Evolutionary conservation across 2,113 vertebrate genomes (phyloP), one percentile per base, ranked within the genome.

Genomic region (Osmerus mordax): DNA sequence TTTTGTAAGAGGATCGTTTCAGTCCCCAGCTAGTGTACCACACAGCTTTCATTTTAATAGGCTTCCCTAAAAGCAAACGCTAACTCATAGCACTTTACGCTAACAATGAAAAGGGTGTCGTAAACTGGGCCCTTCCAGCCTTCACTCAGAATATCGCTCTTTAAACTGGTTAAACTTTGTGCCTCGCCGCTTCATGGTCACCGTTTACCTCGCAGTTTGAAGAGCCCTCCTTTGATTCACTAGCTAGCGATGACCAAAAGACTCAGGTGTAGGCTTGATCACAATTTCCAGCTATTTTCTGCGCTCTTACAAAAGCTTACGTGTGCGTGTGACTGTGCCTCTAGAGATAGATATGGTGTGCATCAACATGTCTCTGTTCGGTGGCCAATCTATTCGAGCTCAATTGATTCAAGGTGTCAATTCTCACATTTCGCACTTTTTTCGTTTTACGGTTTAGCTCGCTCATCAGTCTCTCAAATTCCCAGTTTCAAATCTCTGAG

Each of bases 291-390:
- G n/a, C 32, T 32, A n/a, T 7, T 58, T 13, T 66, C 32, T 69
- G 25, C 36, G 67, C 36, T 36, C 32, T 7, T 36, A 36, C 32
- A 12, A 65, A 16, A 18, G 11, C 18, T n/a, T 70, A 8, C n/a
- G 13, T 36, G 29, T 53, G 19, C 69, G 41, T 56, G 29, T 16
- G 18, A 62, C 47, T 55, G 47, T 55, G 52, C 29, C 16, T 69
- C 25, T 5, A 36, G 61, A 71, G 66, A 67, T 81, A 63, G 15
- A 52, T 65, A 4, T 73, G 9, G 63, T 52, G 19, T 14, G 41
- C 36, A 36, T 76, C 72, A 59, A 74, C 60, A 80, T 78, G 75
- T 77, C 80, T 81, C 70, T 82, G 73, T 78, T 87, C 81, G 83
- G 78, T 62, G 75, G 62, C 64, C 69, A 23, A 60, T 19, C 19